Evolutionary conservation across 2,797 vertebrate genomes (phyloP).

Genomic region (Psittacula derbiana): DNA sequence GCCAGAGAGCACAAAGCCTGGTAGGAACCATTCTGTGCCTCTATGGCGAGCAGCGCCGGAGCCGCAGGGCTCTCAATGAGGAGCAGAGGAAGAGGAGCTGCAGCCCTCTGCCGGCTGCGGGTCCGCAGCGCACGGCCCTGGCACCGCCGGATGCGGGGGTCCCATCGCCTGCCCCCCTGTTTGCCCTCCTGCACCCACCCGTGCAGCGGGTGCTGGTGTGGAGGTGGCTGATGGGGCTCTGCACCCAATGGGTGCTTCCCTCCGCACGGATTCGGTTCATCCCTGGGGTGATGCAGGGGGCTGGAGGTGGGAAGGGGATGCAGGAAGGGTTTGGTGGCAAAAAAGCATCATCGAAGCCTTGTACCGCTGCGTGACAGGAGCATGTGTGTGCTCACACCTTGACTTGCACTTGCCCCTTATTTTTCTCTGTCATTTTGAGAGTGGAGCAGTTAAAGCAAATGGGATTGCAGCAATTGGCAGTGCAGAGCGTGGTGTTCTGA

Average conservation of each 20-base stretch:
- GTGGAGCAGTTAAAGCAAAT: neutral
- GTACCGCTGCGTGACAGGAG: fast-evolving
- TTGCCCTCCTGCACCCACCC: neutral
- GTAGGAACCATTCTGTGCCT: neutral
- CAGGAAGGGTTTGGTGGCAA: neutral
- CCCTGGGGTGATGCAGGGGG: neutral
- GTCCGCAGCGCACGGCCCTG: neutral
- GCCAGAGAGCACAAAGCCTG: neutral
- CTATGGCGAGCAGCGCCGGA: fast-evolving
- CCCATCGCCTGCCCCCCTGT: fast-evolving
- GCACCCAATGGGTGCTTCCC: fast-evolving
- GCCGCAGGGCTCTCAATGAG: neutral
- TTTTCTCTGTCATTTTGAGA: neutral
- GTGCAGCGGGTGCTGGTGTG: neutral
- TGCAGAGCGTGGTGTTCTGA: fast-evolving
- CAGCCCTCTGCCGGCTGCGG: slow-evolving; percentile 15
- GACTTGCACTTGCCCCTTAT: neutral
- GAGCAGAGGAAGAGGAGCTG: neutral
- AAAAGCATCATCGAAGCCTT: neutral
- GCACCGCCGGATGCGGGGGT: neutral
- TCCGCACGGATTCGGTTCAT: fast-evolving
- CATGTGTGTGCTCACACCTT: neutral
- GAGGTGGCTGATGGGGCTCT: neutral
- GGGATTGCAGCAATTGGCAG: neutral
- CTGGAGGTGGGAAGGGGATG: neutral